phyloP scores from a whole-genome alignment of 1,140 invertebrate genomes.

The Sarcophaga peregrina region DNA sequence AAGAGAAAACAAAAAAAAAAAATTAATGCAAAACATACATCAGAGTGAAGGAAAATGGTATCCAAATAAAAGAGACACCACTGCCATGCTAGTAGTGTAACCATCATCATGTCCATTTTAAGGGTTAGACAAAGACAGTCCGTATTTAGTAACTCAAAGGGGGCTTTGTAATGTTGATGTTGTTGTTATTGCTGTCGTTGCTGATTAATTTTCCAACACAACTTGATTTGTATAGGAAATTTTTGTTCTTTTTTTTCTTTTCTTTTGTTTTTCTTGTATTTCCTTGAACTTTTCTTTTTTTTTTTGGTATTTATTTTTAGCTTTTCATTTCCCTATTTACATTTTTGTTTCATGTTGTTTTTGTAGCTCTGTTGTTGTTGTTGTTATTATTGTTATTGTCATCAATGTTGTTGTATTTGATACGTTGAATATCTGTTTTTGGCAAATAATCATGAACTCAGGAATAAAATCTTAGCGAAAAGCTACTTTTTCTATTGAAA shows the following conservation, averaged over 20 bases:
- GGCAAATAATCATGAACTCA: slow-evolving; percentile 28
- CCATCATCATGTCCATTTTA: not conserved
- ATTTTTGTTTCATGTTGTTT: not conserved
- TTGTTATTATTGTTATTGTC: not conserved
- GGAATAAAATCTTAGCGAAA: not conserved
- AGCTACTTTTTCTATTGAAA: not conserved
- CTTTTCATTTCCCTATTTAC: not conserved
- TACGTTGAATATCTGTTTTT: slow-evolving; percentile 30
- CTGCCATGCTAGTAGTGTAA: too few species aligned
- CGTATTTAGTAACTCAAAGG: not conserved
- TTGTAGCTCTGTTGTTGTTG: too few species aligned
- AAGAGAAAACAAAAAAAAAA: not conserved
- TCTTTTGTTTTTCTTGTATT: too few species aligned
- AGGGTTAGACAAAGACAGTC: not conserved
- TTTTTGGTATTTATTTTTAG: not conserved
- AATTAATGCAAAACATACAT: not conserved
- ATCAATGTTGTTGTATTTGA: not conserved
- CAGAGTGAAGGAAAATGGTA: not conserved
- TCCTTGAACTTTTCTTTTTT: not conserved
- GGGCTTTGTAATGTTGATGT: not conserved
- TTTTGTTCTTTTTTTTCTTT: not conserved
- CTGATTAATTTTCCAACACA: slow-evolving; percentile 35
- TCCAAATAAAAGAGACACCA: not conserved
- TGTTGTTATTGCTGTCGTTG: slow-evolving; percentile 5
- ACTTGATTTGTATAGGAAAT: slow-evolving; percentile 24